These are phyloP conservation scores for Gasterosteus nipponicus DNA, from an alignment of 2,113 vertebrate species.

Conservation along the genomic window DNA sequence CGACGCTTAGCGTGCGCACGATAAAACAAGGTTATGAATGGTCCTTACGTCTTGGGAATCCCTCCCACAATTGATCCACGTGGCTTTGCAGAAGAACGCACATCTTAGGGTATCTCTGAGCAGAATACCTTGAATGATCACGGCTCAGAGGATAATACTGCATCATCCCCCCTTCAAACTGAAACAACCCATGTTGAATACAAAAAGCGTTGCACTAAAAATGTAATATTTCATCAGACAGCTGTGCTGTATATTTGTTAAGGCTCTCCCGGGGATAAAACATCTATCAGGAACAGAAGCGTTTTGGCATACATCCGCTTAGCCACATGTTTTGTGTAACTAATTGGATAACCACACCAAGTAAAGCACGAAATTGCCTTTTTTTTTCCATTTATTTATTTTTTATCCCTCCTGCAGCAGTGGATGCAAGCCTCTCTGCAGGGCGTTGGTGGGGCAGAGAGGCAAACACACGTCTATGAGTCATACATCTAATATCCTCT, in stretches of 20 bases:
- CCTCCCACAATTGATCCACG: conserved; percentile 27
- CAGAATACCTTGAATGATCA: conserved; percentile 60
- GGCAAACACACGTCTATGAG: conserved; percentile 78
- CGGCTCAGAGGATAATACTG: conserved; percentile 60
- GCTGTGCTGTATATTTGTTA: conserved; percentile 64
- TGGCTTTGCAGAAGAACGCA: conserved; percentile 59
- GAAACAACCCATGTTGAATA: conserved; percentile 55
- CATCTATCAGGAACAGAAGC: conserved; percentile 69
- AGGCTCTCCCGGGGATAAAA: conserved; percentile 65
- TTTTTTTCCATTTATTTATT: conserved; percentile 54
- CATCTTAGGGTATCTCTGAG: conserved; percentile 41
- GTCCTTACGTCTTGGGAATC: conserved; percentile 39
- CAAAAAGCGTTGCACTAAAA: conserved; percentile 69
- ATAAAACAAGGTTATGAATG: conserved; percentile 44
- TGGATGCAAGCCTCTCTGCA: conserved; percentile 73
- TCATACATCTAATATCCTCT: conserved; percentile 80
- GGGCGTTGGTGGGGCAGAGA: conserved; percentile 75
- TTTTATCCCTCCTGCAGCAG: conserved; percentile 69
- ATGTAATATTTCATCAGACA: conserved; percentile 74
- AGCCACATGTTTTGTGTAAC: conserved; percentile 78
- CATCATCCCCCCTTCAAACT: conserved; percentile 54
- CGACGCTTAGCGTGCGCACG: conserved; percentile 32
- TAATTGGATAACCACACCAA: conserved; percentile 83
- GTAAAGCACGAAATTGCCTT: conserved; percentile 80
- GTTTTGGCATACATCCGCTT: conserved; percentile 72